phyloP scores from a whole-genome alignment of 2,797 vertebrate genomes.

The Petrocephalus schoutedeni region DNA sequence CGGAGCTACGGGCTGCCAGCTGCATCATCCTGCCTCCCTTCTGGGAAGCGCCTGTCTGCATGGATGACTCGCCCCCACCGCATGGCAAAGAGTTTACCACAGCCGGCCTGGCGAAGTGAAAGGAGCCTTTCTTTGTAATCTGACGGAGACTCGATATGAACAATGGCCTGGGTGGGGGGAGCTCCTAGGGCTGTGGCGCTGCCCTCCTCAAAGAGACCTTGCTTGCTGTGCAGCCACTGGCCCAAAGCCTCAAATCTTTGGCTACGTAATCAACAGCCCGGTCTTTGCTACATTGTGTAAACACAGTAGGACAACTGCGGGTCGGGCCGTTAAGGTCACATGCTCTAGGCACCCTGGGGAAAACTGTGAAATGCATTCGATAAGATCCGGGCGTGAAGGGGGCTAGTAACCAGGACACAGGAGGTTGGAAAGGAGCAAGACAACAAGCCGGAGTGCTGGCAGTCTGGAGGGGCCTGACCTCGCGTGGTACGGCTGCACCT shows the following conservation, averaged over 20 bases:
- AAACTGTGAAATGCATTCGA: neutral
- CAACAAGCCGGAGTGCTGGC: neutral
- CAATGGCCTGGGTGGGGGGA: neutral
- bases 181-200: neutral
- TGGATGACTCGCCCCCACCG: neutral
- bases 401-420: neutral
- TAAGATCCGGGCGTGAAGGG: neutral
- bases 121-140: slow-evolving; percentile 5
- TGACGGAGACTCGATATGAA: neutral
- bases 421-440: neutral
- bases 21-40: neutral
- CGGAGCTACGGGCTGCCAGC: neutral
- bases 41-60: neutral
- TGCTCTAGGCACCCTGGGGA: neutral
- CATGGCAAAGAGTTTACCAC: neutral
- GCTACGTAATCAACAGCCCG: neutral
- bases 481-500: neutral
- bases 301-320: neutral
- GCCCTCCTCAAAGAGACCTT: neutral
- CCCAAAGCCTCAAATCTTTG: neutral
- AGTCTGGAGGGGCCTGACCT: neutral
- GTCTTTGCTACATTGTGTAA: slow-evolving; percentile 9
- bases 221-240: neutral
- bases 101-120: neutral
- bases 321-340: neutral